phyloP scores from a whole-genome alignment of 2,113 vertebrate genomes.

The Heterocephalus glaber region DNA sequence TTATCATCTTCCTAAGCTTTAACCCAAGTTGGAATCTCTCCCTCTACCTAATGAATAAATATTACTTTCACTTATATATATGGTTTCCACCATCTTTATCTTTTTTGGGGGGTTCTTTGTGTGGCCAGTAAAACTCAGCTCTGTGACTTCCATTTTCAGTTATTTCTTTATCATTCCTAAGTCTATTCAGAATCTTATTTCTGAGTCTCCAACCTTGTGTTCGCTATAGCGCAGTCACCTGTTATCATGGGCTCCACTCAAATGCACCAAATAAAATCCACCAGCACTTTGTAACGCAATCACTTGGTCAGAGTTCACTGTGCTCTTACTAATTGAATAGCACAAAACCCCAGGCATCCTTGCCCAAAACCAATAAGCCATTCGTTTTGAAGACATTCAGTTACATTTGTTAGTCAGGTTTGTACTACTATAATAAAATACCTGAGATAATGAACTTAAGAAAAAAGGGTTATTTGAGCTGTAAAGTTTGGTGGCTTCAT shows the following conservation, averaged over 20 bases:
- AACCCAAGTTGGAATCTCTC: neutral
- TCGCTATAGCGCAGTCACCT: neutral
- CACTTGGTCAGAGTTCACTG: neutral
- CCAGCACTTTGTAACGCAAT: neutral
- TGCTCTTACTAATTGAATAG: neutral
- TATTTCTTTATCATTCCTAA: neutral
- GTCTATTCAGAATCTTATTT: neutral
- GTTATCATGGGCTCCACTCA: neutral
- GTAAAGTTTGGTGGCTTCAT: neutral
- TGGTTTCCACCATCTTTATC: neutral
- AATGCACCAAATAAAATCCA: neutral
- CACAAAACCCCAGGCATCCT: neutral
- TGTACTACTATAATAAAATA: neutral
- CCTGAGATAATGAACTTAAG: neutral
- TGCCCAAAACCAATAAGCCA: neutral
- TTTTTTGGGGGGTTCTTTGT: neutral
- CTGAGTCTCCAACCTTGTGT: neutral
- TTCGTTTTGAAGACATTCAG: neutral
- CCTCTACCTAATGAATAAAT: neutral
- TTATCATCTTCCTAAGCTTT: neutral
- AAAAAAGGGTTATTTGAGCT: neutral
- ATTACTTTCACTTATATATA: neutral
- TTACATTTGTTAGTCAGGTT: neutral
- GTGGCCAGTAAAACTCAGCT: neutral
- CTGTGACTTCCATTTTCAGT: neutral